Conservation (phyloP, 2,888 invertebrate species). For the Caenorhabditis macrosperma region DNA sequence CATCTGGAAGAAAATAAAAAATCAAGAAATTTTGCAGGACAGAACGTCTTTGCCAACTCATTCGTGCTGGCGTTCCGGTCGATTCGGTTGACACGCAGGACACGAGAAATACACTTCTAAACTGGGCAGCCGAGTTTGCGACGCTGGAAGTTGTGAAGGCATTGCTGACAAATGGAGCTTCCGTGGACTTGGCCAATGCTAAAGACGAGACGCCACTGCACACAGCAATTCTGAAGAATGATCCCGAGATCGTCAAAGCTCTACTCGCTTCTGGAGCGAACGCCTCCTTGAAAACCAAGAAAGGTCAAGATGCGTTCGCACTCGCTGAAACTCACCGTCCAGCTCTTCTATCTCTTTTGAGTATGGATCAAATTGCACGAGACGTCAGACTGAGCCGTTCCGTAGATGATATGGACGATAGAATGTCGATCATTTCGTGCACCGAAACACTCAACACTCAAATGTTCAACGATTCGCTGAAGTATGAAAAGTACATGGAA, state of each 20-base stretch:
- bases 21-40: constrained; percentile 80
- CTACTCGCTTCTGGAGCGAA: constrained; percentile 84
- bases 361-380: constrained; percentile 66
- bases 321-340: constrained; percentile 62
- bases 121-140: constrained; percentile 85
- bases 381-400: constrained; percentile 63
- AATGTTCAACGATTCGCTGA: constrained; percentile 61
- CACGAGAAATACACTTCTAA: constrained; percentile 84
- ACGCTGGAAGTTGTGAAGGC: constrained; percentile 83
- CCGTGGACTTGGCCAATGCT: constrained; percentile 84
- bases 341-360: constrained; percentile 56
- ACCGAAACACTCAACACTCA: constrained; percentile 65
- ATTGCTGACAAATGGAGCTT: constrained; percentile 83
- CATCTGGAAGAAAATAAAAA: constrained; percentile 12
- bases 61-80: constrained; percentile 84
- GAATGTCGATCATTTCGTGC: constrained; percentile 68
- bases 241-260: constrained; percentile 83
- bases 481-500: constrained; percentile 58
- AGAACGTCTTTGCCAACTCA: constrained; percentile 83
- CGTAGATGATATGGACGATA: constrained; percentile 70
- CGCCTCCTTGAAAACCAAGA: constrained; percentile 78
- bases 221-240: constrained; percentile 84
- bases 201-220: constrained; percentile 84
- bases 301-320: constrained; percentile 71
- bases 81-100: constrained; percentile 84